Evolutionary conservation across 64 coral and sea anemone genomes (phyloP), one percentile per base, ranked within the genome.

Genomic region (Platygyra sinensis): DNA sequence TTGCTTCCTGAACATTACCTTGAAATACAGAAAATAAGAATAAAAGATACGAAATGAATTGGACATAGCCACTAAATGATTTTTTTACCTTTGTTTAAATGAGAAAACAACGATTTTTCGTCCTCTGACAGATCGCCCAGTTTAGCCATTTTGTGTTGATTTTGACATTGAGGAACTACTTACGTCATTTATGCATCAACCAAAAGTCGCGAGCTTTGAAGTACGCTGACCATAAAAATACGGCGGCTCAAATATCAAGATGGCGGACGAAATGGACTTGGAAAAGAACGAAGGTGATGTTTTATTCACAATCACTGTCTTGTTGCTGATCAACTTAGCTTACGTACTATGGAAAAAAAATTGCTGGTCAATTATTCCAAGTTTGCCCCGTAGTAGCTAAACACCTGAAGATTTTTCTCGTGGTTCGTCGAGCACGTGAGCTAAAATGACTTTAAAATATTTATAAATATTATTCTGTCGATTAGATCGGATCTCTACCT

Each of bases 1-100:
- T 75, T 2, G 72, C 76, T 63, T 98, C 93, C 7, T 76, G 75
- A 25, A 72, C 51, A 86, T 95, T 85, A 10, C 90, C 96, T 98
- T 49, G 73, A 89, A 88, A 67, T 8, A 72, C 31, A 25, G 74
- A 62, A 62, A 31, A 67, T 17, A 19, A 14, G 25, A 31, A 22
- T 33, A 62, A 7, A 65, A 20, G 2, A 78, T 22, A 79, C 33
- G 28, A 30, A 22, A 19, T 5, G 22, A 28, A 75, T 18, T 17
- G 82, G 54, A 10, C 38, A 64, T 59, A 10, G 20, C 29, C 20
- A 51, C 2, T 4, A 73, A 55, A 76, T 25, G 75, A 27, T 15
- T 4, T 8, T 1, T 52, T 92, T 54, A 92, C 90, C 90, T 69
- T 79, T 71, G 60, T 92, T 92, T 8, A 92, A 20, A 71, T 72